Conservation (phyloP, 2,888 invertebrate genomes). For the Cephus pygmeus region DNA sequence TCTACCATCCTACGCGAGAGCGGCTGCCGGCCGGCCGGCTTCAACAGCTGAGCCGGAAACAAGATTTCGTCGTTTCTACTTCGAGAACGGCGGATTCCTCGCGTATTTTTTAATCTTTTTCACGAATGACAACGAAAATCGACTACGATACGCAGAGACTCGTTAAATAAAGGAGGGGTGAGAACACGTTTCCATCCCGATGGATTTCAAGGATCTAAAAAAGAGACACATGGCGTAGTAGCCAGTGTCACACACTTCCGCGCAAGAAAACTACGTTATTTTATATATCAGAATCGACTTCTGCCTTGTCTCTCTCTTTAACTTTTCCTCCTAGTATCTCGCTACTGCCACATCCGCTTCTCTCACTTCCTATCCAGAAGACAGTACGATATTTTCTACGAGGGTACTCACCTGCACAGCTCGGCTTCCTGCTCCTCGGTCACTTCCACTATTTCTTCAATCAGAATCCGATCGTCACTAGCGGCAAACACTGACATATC, state of each 20-base stretch:
- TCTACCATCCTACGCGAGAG: background rate
- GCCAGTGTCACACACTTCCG: background rate
- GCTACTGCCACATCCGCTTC: background rate
- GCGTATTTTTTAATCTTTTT: background rate
- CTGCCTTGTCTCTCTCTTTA: background rate
- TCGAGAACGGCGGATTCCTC: background rate
- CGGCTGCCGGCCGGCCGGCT: conserved; percentile 44
- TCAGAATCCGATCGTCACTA: conserved; percentile 68
- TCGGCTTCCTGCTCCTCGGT: conserved; percentile 65
- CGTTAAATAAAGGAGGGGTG: background rate
- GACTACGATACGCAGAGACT: background rate
- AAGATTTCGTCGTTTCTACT: background rate
- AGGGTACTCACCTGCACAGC: conserved; percentile 55
- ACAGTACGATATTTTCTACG: background rate
- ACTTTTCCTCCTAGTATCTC: background rate
- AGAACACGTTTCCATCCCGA: background rate
- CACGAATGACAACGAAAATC: background rate
- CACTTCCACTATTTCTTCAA: conserved; percentile 69
- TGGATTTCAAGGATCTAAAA: background rate
- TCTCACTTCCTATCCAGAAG: background rate
- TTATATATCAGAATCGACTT: background rate
- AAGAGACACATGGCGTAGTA: background rate
- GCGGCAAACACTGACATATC: conserved; percentile 71
- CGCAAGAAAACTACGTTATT: background rate
- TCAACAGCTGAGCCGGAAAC: conserved; percentile 24